Evolutionary conservation across 2,797 vertebrate genomes (phyloP).

Genomic region (Pampus argenteus): DNA sequence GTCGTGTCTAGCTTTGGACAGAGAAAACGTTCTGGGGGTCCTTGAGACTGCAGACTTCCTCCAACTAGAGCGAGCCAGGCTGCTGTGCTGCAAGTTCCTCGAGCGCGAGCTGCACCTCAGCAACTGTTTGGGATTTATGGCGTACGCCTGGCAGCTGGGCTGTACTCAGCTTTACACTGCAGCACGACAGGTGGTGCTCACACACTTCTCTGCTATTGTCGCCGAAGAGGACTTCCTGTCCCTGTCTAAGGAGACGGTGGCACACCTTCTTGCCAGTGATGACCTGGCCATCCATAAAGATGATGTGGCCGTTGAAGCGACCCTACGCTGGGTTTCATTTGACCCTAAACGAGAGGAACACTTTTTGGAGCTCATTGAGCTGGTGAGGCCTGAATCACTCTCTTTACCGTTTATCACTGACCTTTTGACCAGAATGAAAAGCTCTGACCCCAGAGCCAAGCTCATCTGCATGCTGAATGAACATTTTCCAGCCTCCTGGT

Average conservation of each 20-base stretch:
- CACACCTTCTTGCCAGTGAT: slow-evolving; percentile 87
- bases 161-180: slow-evolving; percentile 83
- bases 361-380: slow-evolving; percentile 86
- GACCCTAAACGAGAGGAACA: slow-evolving; percentile 84
- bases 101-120: slow-evolving; percentile 89
- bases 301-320: slow-evolving; percentile 88
- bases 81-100: slow-evolving; percentile 90
- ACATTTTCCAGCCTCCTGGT: slow-evolving; percentile 86
- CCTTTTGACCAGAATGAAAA: slow-evolving; percentile 83
- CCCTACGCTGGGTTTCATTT: slow-evolving; percentile 87
- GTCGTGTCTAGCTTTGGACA: slow-evolving; percentile 77
- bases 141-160: slow-evolving; percentile 86
- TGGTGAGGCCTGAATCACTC: slow-evolving; percentile 87
- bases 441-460: slow-evolving; percentile 82
- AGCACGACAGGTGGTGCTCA: slow-evolving; percentile 86
- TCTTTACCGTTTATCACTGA: slow-evolving; percentile 87
- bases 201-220: slow-evolving; percentile 87
- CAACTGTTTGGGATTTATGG: slow-evolving; percentile 91
- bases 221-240: slow-evolving; percentile 85
- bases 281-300: slow-evolving; percentile 86
- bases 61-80: slow-evolving; percentile 85
- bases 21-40: slow-evolving; percentile 85
- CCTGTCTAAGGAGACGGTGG: slow-evolving; percentile 86
- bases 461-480: slow-evolving; percentile 87
- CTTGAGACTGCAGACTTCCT: slow-evolving; percentile 90